phyloP scores from a whole-genome alignment of 2,888 invertebrate species.

The Tipula helvola region DNA sequence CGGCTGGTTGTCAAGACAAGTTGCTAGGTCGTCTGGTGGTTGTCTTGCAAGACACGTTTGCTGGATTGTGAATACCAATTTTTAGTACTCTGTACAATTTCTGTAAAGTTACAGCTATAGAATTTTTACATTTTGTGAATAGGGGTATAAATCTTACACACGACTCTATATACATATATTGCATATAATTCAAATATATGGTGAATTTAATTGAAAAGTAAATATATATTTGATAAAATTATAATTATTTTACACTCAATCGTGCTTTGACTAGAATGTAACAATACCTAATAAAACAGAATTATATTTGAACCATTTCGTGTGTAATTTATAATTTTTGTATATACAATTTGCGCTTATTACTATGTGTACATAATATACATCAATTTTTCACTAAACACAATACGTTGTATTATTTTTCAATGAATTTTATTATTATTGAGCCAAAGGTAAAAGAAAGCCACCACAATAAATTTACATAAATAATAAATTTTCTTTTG shows the following conservation, averaged over 20 bases:
- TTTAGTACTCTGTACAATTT: too few relatives aligned
- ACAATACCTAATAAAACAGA: not conserved
- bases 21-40: too few relatives aligned
- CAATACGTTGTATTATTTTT: not conserved
- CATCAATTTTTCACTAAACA: not conserved
- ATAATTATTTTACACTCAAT: not conserved
- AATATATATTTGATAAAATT: not conserved
- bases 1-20: too few relatives aligned
- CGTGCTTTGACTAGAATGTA: not conserved
- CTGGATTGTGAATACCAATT: too few relatives aligned
- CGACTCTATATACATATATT: too few relatives aligned
- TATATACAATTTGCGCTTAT: not conserved
- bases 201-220: not conserved
- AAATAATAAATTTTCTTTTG: not conserved
- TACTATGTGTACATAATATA: not conserved
- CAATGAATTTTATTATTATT: not conserved
- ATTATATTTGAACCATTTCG: not conserved
- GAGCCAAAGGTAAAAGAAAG: not conserved
- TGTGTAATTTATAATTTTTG: not conserved
- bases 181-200: not conserved
- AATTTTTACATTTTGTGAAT: too few relatives aligned
- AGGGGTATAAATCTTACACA: too few relatives aligned
- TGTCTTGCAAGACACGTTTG: too few relatives aligned
- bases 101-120: too few relatives aligned
- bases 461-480: not conserved